phyloP scores from a whole-genome alignment of 2,888 invertebrate species.

The Embidobia sp. region DNA sequence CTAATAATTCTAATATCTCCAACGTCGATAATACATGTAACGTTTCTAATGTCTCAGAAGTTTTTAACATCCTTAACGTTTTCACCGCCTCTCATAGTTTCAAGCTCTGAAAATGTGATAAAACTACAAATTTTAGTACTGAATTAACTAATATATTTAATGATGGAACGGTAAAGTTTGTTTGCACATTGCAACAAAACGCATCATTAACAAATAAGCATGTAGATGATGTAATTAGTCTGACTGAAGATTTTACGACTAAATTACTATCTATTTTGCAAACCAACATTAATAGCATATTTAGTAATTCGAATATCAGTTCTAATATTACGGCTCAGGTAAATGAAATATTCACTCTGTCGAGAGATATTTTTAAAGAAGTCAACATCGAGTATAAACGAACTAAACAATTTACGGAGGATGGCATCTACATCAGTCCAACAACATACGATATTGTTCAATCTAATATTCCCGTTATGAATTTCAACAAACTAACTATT shows the following conservation, averaged over 20 bases:
- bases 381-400: constrained; percentile 20
- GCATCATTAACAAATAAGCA: not conserved
- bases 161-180: constrained; percentile 5
- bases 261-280: no score
- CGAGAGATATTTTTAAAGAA: constrained; percentile 5
- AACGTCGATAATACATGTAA: no score
- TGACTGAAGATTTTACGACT: not conserved
- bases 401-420: not conserved
- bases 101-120: not conserved
- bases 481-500: not conserved
- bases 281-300: constrained; percentile 1
- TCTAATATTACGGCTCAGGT: no score
- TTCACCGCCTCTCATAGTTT: no score
- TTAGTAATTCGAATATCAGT: constrained; percentile 12
- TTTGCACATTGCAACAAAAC: not conserved
- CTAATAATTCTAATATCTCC: no score
- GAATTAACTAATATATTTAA: not conserved
- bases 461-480: no score
- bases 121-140: not conserved
- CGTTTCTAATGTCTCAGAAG: no score
- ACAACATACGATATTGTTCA: constrained; percentile 17
- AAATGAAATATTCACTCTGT: not conserved
- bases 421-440: constrained; percentile 15
- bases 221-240: not conserved
- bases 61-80: no score